A percentile compares a stretch with the other conserved stretches of the same genome.
Conservation (phyloP, 2,888 invertebrate species). For the Coelinius sp. region DNA sequence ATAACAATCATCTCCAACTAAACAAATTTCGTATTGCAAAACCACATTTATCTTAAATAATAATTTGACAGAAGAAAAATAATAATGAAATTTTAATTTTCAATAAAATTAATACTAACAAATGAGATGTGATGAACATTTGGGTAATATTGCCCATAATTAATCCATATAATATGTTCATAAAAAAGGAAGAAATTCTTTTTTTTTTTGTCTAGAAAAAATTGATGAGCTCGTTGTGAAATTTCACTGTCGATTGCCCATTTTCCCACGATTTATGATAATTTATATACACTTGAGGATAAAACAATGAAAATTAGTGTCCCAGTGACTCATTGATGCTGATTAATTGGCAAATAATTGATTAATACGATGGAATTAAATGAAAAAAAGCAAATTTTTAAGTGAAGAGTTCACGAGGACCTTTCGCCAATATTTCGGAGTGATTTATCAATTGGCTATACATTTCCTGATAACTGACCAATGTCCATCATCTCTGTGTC, state of each 20-base stretch:
- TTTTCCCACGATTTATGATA: slow-evolving; percentile 12
- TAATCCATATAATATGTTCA: neutral
- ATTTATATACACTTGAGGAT: slow-evolving; percentile 17
- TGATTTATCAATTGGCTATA: slow-evolving; percentile 52
- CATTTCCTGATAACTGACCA: slow-evolving; percentile 58
- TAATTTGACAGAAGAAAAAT: neutral
- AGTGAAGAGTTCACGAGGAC: slow-evolving; percentile 1
- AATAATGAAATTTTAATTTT: neutral
- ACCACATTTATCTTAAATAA: neutral
- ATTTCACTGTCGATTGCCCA: slow-evolving; percentile 7
- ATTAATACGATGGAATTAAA: neutral
- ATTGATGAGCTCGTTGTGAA: neutral
- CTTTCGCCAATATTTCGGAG: slow-evolving; percentile 1
- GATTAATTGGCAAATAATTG: neutral
- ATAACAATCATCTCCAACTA: neutral
- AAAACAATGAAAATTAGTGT: neutral
- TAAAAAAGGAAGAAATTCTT: neutral
- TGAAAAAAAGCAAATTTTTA: neutral
- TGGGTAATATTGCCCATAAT: neutral
- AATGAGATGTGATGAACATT: slow-evolving; percentile 7
- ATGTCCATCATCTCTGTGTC: slow-evolving; percentile 68
- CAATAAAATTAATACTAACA: slow-evolving; percentile 3
- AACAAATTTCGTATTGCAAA: slow-evolving; percentile 3
- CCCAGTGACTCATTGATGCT: slow-evolving; percentile 8
- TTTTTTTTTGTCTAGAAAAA: neutral